phyloP scores from a whole-genome alignment of 2,888 invertebrate species.

The Andrena haemorrhoa region DNA sequence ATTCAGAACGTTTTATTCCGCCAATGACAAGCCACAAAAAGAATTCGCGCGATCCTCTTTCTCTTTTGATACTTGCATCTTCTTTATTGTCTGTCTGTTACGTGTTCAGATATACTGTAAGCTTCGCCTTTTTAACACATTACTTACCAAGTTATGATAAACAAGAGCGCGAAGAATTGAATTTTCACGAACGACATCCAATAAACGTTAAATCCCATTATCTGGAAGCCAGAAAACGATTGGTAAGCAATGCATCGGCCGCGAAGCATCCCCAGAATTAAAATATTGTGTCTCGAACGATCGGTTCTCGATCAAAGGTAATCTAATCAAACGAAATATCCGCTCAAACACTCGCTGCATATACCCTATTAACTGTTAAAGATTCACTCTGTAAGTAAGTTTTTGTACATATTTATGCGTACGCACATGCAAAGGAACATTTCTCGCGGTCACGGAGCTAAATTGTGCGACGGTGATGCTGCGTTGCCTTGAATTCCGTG shows the following conservation, averaged over 20 bases:
- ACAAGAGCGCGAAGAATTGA: neutral
- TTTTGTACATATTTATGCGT: constrained; percentile 64
- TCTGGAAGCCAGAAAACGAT: neutral
- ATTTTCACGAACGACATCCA: neutral
- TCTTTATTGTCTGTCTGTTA: constrained; percentile 78
- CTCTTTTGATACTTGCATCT: constrained; percentile 77
- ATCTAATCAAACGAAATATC: constrained; percentile 40
- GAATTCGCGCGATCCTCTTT: constrained; percentile 58
- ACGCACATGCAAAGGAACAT: constrained; percentile 61
- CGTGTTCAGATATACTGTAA: constrained; percentile 71
- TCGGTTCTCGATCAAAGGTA: constrained; percentile 1
- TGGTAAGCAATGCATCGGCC: constrained; percentile 35
- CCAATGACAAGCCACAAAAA: constrained; percentile 18
- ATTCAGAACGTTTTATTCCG: neutral
- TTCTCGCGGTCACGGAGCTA: constrained; percentile 44
- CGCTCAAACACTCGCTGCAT: constrained; percentile 39
- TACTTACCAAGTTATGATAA: constrained; percentile 11
- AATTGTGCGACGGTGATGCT: constrained; percentile 55
- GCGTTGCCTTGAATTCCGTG: constrained; percentile 38
- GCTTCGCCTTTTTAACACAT: constrained; percentile 20
- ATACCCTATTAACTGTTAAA: constrained; percentile 47
- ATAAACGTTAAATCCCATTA: neutral
- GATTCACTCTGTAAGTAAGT: constrained; percentile 42
- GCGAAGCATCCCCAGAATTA: constrained; percentile 28
- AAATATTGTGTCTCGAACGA: constrained; percentile 21